phyloP scores from a whole-genome alignment of 2,888 invertebrate species.

The Beris chalybata region DNA sequence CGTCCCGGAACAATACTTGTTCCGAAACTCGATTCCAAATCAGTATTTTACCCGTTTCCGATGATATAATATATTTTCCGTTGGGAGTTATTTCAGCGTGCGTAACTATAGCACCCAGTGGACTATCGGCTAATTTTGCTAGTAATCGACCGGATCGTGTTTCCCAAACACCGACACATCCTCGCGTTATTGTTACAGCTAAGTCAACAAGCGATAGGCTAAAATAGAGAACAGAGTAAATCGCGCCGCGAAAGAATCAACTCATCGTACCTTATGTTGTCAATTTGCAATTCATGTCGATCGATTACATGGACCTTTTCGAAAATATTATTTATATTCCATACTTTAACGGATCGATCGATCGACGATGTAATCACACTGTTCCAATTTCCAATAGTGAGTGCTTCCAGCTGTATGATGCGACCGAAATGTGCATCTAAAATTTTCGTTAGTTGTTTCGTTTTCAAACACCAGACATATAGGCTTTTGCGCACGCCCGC shows the following conservation, averaged over 20 bases:
- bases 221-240: neutral
- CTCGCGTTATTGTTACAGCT: constrained; percentile 90
- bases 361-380: constrained; percentile 96
- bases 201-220: constrained; percentile 79
- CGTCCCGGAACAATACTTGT: constrained; percentile 70
- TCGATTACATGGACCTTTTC: constrained; percentile 97
- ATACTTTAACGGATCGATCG: constrained; percentile 96
- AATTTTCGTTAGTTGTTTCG: constrained; percentile 81
- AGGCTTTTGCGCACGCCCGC: constrained; percentile 94
- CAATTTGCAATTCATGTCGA: constrained; percentile 92
- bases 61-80: constrained; percentile 81
- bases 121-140: constrained; percentile 86
- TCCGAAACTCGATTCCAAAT: constrained; percentile 82
- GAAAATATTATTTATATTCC: constrained; percentile 99
- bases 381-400: constrained; percentile 88
- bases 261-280: constrained; percentile 73
- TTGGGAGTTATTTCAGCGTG: constrained; percentile 86
- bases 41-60: constrained; percentile 88
- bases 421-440: constrained; percentile 96
- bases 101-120: constrained; percentile 91
- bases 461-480: constrained; percentile 90
- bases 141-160: constrained; percentile 81
- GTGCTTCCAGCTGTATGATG: constrained; percentile 86
- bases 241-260: no score
- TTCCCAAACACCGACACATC: constrained; percentile 95